These are phyloP conservation scores for Eurytoma californica DNA, from an alignment of 2,888 invertebrate species.

Conservation along the genomic window DNA sequence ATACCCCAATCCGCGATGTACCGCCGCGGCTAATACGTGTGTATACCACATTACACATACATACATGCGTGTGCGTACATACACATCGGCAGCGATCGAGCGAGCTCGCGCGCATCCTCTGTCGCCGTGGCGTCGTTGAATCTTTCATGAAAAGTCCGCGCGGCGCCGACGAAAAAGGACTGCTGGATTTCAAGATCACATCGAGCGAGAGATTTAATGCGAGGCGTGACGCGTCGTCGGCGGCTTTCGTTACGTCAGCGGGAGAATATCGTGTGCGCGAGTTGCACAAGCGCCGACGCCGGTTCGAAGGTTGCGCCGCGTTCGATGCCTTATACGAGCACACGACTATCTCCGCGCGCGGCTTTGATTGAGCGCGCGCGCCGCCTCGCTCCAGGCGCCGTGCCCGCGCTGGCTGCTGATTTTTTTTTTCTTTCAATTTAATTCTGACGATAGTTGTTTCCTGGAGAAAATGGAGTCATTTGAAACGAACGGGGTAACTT, in stretches of 20 bases:
- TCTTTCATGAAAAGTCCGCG: too few species aligned
- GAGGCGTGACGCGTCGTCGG: conserved; percentile 3
- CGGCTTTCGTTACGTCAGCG: conserved; percentile 45
- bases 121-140: too few species aligned
- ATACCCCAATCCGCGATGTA: too few species aligned
- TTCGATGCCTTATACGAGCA: conserved; percentile 28
- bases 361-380: neutral
- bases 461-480: too few species aligned
- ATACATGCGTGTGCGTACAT: too few species aligned
- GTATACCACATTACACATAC: too few species aligned
- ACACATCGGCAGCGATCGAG: neutral
- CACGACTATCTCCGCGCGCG: neutral
- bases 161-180: neutral
- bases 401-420: too few species aligned
- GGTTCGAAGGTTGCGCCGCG: conserved; percentile 22
- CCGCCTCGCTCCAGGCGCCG: too few species aligned
- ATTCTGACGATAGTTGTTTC: too few species aligned
- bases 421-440: too few species aligned
- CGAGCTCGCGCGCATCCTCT: neutral
- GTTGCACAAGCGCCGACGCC: conserved; percentile 31
- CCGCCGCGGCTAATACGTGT: too few species aligned
- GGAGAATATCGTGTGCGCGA: conserved; percentile 21
- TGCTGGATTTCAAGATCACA: conserved; percentile 29
- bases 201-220: conserved; percentile 11
- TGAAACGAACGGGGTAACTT: too few species aligned